Evolutionary conservation across 2,113 vertebrate genomes (phyloP), one percentile per base, ranked within the genome.

Genomic region (Gopherus flavomarginatus): DNA sequence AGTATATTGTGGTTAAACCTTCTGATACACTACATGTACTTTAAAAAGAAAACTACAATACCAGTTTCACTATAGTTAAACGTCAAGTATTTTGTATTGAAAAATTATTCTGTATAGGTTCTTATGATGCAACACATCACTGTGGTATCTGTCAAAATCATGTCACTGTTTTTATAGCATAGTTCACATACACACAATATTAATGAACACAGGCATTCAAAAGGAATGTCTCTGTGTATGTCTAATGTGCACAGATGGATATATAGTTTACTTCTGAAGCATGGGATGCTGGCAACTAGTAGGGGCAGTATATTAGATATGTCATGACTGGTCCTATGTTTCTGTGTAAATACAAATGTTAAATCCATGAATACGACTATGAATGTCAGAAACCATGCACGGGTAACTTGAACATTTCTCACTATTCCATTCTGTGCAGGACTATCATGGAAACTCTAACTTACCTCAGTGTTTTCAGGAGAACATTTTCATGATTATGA

Each of bases 291-390:
- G 65, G 29, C 57, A 4, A 0, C 26, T 50, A 7, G 21, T 42
- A 42, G 12, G 22, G 57, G 50, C 35, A 85, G 31, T 0, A 0
- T 5, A 93, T 27, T 49, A 49, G 13, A 0, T 80, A 31, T 54
- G 1, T 86, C 29, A 42, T 24, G 29, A 11, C 1, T 24, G 3
- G 35, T 69, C 9, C 0, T 9, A 24, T 6, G 4, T 80, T 93
- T 89, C 52, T 86, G 8, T 35, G 16, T 82, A 59, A 83, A 75
- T 52, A 27, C 47, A 89, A 59, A 54, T 12, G 14, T 31, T 77
- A 59, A 14, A 19, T 12, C 10, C 17, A 27, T 11, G 1, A 81
- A 62, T 85, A 84, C 42, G 27, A 83, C 50, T 17, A 31, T 31
- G 0, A 47, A 7, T 13, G 14, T 65, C 14, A 87, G 83, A 87